These are phyloP conservation scores for Drosophila borealis DNA, from an alignment of 2,888 invertebrate genomes.

Conservation along the genomic window DNA sequence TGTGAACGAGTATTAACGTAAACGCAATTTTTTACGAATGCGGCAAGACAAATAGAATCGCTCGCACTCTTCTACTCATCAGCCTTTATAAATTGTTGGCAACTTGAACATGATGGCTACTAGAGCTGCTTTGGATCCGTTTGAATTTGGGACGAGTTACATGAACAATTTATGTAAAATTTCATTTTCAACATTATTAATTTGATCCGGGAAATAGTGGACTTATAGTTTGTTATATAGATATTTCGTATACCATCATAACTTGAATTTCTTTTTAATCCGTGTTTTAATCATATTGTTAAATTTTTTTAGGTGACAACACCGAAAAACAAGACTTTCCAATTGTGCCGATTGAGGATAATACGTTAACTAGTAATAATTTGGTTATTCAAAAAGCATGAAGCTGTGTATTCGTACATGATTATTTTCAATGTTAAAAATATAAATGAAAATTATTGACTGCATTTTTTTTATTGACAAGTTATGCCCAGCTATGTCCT, in stretches of 20 bases:
- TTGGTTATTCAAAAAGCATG: conserved; percentile 27
- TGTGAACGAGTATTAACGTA: too few relatives aligned
- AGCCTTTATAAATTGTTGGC: too few relatives aligned
- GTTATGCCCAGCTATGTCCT: not conserved
- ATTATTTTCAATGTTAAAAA: conserved; percentile 14
- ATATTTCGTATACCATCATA: not conserved
- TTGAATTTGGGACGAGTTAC: too few relatives aligned
- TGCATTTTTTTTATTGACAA: too few relatives aligned
- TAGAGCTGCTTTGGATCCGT: too few relatives aligned
- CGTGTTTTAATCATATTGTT: conserved; percentile 1
- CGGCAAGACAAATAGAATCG: too few relatives aligned
- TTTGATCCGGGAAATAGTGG: not conserved
- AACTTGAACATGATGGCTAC: too few relatives aligned
- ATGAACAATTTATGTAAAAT: too few relatives aligned
- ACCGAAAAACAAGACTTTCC: conserved; percentile 58
- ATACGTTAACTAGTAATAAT: conserved; percentile 21
- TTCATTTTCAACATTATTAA: too few relatives aligned
- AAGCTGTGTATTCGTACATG: conserved; percentile 5
- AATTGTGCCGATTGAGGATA: conserved; percentile 46
- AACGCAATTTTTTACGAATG: too few relatives aligned
- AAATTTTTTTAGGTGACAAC: conserved; percentile 54
- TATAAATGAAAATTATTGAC: not conserved
- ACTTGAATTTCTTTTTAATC: not conserved
- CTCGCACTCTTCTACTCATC: too few relatives aligned
- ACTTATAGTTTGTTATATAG: not conserved